Conservation (phyloP, 2,113 vertebrate species). For the Lathamus discolor region DNA sequence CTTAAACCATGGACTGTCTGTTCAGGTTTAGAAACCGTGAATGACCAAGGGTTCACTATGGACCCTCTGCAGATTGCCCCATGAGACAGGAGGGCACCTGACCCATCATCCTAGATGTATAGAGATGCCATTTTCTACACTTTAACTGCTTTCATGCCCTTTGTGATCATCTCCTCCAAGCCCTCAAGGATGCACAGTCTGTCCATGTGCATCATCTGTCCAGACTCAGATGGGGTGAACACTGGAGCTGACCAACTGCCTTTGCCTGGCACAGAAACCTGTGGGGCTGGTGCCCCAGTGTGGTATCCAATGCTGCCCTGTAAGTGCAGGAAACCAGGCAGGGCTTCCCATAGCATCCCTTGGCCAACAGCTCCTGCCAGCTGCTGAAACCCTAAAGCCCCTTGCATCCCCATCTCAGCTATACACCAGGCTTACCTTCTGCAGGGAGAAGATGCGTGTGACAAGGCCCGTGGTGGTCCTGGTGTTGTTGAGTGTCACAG, state of each 20-base stretch:
- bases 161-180: not conserved
- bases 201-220: not conserved
- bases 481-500: conserved; percentile 9
- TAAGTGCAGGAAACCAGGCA: not conserved
- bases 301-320: rapidly evolving
- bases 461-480: conserved; percentile 5
- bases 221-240: not conserved
- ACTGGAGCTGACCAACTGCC: not conserved
- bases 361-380: not conserved
- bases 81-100: not conserved
- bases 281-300: not conserved
- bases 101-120: not conserved
- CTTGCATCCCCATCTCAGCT: not conserved
- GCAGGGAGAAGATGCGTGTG: conserved; percentile 47
- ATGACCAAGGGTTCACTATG: not conserved
- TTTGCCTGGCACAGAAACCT: not conserved
- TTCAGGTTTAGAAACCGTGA: not conserved
- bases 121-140: not conserved
- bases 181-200: not conserved
- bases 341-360: rapidly evolving
- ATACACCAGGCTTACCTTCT: conserved; percentile 23
- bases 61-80: not conserved
- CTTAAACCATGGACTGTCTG: not conserved
- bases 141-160: not conserved
- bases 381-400: not conserved